Evolutionary conservation across 2,888 invertebrate genomes (phyloP), one percentile per base, ranked within the genome.

Genomic region (Thecophora atra): DNA sequence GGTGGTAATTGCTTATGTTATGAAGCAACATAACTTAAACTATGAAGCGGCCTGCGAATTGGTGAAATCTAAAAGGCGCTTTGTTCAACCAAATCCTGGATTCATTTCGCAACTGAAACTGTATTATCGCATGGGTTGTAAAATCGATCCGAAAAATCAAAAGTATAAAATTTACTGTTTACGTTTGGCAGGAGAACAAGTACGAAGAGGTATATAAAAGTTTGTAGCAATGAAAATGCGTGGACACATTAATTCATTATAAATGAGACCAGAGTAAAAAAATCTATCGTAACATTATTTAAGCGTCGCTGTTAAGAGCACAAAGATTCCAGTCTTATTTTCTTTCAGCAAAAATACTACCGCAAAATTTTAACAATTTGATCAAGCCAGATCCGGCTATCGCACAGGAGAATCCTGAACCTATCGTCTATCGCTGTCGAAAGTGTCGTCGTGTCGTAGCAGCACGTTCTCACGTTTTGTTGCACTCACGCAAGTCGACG

Each of bases 371-470:
- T 80, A 89, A 90, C 75, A 92, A 93, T 84, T 88, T 96, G 37
- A 89, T 96, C 11, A 93, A 93, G 83, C 89, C 92, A 0, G 95
- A 96, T 88, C 95, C 95, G 0, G 93, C 92, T 0, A 83, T 94
- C 71, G 89, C 89, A 1, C 90, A 92, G 44, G 91, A 91, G 77
- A 89, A 91, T 77, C 95, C 95, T 0, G 94, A 95, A 79, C 94
- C 95, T 0, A 90, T 92, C 70, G 94, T 94, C 11, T 96, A 94
- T 86, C 90, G 94, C 75, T 96, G 96, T 84, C 91, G 90, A 82
- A 92, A 91, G 81, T 96, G 96, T 84, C 90, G 94, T 73, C 89
- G 95, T 47, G 89, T 95, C 26, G 89, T 97, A n/a, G 96, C 96
- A 69, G 90, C 91, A 56, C 94, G 93, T 81, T 91, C 90, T 70